phyloP scores from a whole-genome alignment of 2,113 vertebrate species.

The Semnornis frantzii region DNA sequence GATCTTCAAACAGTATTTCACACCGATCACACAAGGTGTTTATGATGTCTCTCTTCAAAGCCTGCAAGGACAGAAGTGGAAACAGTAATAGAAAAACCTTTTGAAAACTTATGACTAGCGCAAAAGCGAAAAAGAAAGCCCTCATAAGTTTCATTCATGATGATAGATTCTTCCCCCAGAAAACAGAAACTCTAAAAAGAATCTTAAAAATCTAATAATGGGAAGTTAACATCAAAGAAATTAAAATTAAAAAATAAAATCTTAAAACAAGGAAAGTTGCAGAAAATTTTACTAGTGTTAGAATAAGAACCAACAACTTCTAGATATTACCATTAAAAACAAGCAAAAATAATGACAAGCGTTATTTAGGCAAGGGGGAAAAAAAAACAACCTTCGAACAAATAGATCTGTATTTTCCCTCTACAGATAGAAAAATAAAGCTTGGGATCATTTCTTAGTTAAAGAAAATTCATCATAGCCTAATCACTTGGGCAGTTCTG shows the following conservation, averaged over 20 bases:
- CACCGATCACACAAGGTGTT: constrained; percentile 88
- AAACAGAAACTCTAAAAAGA: not conserved
- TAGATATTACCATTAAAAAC: not conserved
- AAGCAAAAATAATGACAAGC: not conserved
- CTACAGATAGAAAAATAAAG: not conserved
- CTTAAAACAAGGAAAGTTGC: not conserved
- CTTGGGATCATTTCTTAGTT: not conserved
- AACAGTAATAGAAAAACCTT: not conserved
- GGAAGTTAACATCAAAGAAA: not conserved
- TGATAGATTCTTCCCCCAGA: not conserved
- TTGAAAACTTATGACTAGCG: not conserved
- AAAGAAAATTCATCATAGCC: not conserved
- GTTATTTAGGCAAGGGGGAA: not conserved
- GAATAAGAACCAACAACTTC: not conserved
- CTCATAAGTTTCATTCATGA: not conserved
- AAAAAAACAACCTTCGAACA: not conserved
- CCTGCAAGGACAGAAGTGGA: constrained; percentile 68
- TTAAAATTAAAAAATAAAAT: not conserved
- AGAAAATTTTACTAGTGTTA: not conserved
- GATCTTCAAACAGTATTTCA: constrained; percentile 92
- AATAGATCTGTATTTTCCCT: not conserved
- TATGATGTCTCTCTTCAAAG: constrained; percentile 91
- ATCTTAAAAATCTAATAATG: not conserved
- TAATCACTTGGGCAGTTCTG: not conserved
- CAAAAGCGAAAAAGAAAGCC: not conserved